phyloP scores from a whole-genome alignment of 2,113 vertebrate species.

The Hemiprocne comata region DNA sequence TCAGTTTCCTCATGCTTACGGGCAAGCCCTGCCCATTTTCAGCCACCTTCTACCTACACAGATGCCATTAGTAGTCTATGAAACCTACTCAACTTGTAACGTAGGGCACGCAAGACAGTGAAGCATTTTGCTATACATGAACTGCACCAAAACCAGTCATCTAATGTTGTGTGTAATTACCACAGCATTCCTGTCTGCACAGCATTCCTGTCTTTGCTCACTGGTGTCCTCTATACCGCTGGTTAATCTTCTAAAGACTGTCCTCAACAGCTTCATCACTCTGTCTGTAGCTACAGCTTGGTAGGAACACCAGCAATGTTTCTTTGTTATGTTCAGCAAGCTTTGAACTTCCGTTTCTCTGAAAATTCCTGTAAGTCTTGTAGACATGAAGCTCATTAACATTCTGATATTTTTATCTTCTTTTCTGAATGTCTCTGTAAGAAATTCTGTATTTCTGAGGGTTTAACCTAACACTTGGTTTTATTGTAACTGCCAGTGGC shows the following conservation, averaged over 20 bases:
- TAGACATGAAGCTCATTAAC: background rate
- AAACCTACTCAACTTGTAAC: background rate
- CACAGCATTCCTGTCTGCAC: background rate
- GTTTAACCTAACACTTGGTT: background rate
- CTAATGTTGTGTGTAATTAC: background rate
- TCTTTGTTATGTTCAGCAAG: background rate
- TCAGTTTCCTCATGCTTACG: background rate
- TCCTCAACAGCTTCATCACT: background rate
- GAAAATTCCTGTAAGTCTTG: background rate
- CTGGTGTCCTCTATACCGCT: too few species aligned
- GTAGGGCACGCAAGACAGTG: background rate
- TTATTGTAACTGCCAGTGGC: background rate
- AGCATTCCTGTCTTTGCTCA: background rate
- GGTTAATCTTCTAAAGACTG: background rate
- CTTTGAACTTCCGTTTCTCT: background rate
- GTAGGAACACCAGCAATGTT: background rate
- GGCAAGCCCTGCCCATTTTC: background rate
- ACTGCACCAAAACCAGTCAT: background rate
- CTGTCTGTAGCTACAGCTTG: background rate
- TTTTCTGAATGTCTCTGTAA: background rate
- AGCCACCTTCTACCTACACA: background rate
- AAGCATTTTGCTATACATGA: background rate
- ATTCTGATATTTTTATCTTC: background rate
- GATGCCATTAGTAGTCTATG: background rate
- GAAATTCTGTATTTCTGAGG: background rate